Evolutionary conservation across 2,888 invertebrate genomes (phyloP), one percentile per base, ranked within the genome.

Genomic region (Acleris cristana): DNA sequence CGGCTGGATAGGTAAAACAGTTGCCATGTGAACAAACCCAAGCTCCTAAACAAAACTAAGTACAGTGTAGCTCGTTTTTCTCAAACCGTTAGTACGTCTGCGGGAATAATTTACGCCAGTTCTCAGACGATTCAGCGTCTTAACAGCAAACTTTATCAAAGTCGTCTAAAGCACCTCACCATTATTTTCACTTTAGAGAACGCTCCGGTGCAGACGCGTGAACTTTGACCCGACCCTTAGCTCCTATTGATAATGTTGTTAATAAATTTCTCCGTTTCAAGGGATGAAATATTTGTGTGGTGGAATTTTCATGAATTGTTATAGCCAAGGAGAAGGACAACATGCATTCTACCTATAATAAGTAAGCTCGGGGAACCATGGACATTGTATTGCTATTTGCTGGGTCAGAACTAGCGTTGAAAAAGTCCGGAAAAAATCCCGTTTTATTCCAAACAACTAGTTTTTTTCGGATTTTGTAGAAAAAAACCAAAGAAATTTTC

Each of bases 161-260:
- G 61, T 66, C 61, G 60, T 44, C 56, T 61, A 61, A 61, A 66
- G 56, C 61, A 66, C 61, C 66, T 45, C 21, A 45, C 66, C 61
- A 66, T 66, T 61, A 66, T 66, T 66, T 66, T 61, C 66, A 66
- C 61, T 66, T 66, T 57, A 48, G 44, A 57, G 48, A 26, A 58
- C 56, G 40, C 44, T 56, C 56, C 40, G 18, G 52, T 51, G 30
- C 51, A 59, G 59, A 59, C 57, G 44, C 51, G 40, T 18, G 65
- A 65, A 66, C 66, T 66, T 66, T 66, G 56, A 66, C 60, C 65
- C n/a, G 57, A 23, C 26, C 21, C 48, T 48, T 21, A 26, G 48
- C 26, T 21, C 10, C 48, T 48, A 58, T 58, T 58, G 45, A 58
- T 58, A 58, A 58, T 48, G 26, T 58, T 48, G 57, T 19, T 58